These are phyloP conservation scores for Tetragnatha versicolor DNA, from an alignment of 1,140 invertebrate genomes.

Conservation along the genomic window DNA sequence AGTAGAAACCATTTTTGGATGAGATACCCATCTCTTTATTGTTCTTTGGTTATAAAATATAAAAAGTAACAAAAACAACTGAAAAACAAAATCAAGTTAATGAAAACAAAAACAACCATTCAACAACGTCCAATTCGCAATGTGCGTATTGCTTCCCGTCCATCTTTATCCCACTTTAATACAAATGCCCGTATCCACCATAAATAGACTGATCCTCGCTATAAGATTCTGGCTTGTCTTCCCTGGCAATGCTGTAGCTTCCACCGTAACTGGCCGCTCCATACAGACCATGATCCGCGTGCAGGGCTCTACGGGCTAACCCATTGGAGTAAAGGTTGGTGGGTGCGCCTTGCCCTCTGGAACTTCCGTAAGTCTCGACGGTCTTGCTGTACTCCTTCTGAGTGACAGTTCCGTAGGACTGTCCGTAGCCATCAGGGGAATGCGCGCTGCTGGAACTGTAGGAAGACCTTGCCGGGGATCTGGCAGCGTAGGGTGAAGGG, in stretches of 20 bases:
- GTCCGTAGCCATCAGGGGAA: not conserved
- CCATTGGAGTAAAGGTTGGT: not conserved
- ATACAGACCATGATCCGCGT: slow-evolving; percentile 22
- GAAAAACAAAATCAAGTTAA: slow-evolving; percentile 37
- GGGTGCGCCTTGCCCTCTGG: not conserved
- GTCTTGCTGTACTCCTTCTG: slow-evolving; percentile 48
- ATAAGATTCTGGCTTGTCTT: slow-evolving; percentile 13
- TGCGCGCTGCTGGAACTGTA: not conserved
- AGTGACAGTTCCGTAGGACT: slow-evolving; percentile 13
- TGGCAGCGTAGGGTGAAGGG: not conserved
- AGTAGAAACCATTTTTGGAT: too few relatives aligned
- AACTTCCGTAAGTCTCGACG: slow-evolving; percentile 23
- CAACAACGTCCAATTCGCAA: slow-evolving; percentile 20
- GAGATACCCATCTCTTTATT: too few relatives aligned
- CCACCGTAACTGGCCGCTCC: slow-evolving; percentile 33
- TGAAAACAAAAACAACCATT: slow-evolving; percentile 27
- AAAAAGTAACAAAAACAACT: slow-evolving; percentile 43
- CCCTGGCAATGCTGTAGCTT: not conserved
- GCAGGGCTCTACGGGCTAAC: not conserved
- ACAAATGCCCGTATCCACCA: slow-evolving; percentile 38
- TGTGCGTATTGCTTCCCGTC: not conserved
- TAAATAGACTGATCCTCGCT: slow-evolving; percentile 36
- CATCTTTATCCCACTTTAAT: slow-evolving; percentile 17
- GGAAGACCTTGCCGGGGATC: not conserved
- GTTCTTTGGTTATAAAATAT: slow-evolving; percentile 54